phyloP scores from a whole-genome alignment of 1,140 invertebrate species.

The Magallana ariakensis region DNA sequence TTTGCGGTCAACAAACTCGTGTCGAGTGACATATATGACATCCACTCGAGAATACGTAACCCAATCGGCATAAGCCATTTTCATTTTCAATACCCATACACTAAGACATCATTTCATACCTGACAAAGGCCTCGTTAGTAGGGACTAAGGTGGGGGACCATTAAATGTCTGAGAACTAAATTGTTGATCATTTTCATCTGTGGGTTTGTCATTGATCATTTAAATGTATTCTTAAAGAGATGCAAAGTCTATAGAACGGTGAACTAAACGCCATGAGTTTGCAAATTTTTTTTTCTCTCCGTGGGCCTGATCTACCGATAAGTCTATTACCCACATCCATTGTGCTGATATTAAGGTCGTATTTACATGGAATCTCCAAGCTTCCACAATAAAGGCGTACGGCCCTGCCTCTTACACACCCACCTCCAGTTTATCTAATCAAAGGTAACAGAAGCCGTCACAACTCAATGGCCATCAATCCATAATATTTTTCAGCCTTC shows the following conservation, averaged over 20 bases:
- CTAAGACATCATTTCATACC: slow-evolving; percentile 7
- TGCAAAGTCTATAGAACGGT: slow-evolving; percentile 6
- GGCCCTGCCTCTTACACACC: slow-evolving; percentile 26
- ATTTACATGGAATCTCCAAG: slow-evolving; percentile 23
- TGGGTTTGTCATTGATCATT: slow-evolving; percentile 12
- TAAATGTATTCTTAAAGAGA: slow-evolving; percentile 35
- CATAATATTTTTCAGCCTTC: slow-evolving; percentile 38
- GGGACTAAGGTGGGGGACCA: background rate
- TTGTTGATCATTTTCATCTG: slow-evolving; percentile 12
- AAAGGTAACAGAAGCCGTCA: slow-evolving; percentile 32
- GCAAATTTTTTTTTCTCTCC: slow-evolving; percentile 19
- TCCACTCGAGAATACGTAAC: background rate
- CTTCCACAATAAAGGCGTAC: slow-evolving; percentile 12
- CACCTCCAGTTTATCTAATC: slow-evolving; percentile 19
- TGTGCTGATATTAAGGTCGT: slow-evolving; percentile 19
- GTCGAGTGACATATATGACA: slow-evolving; percentile 12
- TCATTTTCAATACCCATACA: slow-evolving; percentile 3
- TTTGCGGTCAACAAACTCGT: background rate
- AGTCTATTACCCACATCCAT: slow-evolving; percentile 31
- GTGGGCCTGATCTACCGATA: slow-evolving; percentile 24
- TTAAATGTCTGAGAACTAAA: slow-evolving; percentile 31
- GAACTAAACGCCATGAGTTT: slow-evolving; percentile 1
- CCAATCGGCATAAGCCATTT: background rate
- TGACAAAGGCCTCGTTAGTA: slow-evolving; percentile 22
- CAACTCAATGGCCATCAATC: slow-evolving; percentile 27